Evolutionary conservation across 2,797 vertebrate genomes (phyloP), one percentile per base, ranked within the genome.

Genomic region (Echiichthys vipera): DNA sequence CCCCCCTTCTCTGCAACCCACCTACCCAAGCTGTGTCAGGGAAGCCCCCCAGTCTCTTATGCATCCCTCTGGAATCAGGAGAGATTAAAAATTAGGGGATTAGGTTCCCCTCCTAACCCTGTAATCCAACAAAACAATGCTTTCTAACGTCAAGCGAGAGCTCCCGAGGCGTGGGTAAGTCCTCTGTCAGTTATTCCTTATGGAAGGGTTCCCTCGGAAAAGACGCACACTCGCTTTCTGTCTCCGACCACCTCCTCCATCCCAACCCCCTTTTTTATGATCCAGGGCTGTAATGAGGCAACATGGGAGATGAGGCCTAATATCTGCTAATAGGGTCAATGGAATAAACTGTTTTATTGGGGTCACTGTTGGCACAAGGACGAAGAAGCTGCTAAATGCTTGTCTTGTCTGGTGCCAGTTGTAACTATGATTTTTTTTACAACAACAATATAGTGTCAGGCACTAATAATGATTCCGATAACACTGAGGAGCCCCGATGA

Each of bases 121-220:
- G 82, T 94, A 94, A 95, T 95, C 93, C 92, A 86, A 85, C 91
- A 89, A 91, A 95, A 93, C 92, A 94, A 95, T 90, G 91, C 89
- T 89, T 81, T 89, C 84, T 87, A 93, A 92, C 82, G 69, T 84
- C 12, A 73, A 83, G 74, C 51, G 74, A 89, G 85, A 84, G 83
- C 81, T 90, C 79, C 80, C 36, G 68, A 85, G 86, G 91, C 91
- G 86, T 87, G 88, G 91, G 84, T 89, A 91, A 91, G 83, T 93
- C 88, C 89, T 78, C 74, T 70, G 90, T 91, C 93, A 83, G 93
- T 94, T 94, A 91, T 84, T 91, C 92, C 93, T 93, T 94, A 93
- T 92, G 92, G 91, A 90, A 85, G 78, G 86, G 87, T 94, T 93
- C 91, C 91, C 91, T 91, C 43, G 78, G 89, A 94, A 92, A 91